phyloP scores from a whole-genome alignment of 2,113 vertebrate species.

The Ciconia maguari region DNA sequence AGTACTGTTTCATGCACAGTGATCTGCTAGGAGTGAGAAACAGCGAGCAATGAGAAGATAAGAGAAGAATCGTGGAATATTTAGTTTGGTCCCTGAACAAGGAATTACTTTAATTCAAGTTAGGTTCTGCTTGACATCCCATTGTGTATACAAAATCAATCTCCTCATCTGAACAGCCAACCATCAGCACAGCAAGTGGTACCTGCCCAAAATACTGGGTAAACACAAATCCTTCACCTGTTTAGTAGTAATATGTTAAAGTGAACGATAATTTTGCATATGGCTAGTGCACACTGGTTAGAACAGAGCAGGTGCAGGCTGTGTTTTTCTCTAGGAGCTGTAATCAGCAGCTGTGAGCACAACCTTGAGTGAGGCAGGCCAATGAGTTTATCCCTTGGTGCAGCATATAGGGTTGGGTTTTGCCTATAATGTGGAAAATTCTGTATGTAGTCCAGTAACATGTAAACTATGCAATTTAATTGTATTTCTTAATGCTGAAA shows the following conservation, averaged over 20 bases:
- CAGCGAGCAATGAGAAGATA: not conserved
- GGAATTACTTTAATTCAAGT: not conserved
- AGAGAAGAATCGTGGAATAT: not conserved
- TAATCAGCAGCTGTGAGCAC: not conserved
- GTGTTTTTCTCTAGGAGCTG: not conserved
- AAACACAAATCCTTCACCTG: not conserved
- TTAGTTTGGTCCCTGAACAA: not conserved
- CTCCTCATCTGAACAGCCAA: not conserved
- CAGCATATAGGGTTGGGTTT: not conserved
- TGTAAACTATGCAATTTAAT: not conserved
- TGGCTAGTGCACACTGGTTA: not conserved
- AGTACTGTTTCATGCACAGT: not conserved
- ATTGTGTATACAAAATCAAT: not conserved
- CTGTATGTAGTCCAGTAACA: not conserved
- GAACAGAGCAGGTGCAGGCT: not conserved
- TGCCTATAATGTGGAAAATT: not conserved
- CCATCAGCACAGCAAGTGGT: not conserved
- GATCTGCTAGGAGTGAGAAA: not conserved
- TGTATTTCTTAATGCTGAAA: not conserved
- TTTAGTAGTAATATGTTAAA: not conserved
- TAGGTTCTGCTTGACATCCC: not conserved
- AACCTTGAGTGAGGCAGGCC: not conserved
- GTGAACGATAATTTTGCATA: accelerated
- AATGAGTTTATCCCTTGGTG: not conserved
- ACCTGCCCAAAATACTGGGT: not conserved